Evolutionary conservation across 2,888 invertebrate genomes (phyloP), one percentile per base, ranked within the genome.

Genomic region (Cryptocephalus primarius): DNA sequence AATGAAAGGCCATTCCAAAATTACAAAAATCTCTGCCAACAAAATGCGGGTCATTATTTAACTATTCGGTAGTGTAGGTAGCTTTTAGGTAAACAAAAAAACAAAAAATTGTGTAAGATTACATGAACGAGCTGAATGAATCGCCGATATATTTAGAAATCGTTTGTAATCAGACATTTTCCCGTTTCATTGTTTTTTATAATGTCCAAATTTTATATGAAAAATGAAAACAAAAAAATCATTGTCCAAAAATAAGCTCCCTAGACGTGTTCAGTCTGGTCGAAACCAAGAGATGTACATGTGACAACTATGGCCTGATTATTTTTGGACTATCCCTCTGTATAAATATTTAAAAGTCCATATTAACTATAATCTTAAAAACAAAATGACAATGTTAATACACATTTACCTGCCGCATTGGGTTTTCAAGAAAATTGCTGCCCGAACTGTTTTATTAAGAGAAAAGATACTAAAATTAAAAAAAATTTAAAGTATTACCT

Each of bases 21-120:
- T 51, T 48, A 51, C 55, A 59, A 57, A 60, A 61, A 64, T 64
- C 60, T 66, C 66, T 67, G 67, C 67, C 67, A 67, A 67, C 62
- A 63, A 50, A 62, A 67, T 62, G 65, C 66, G 66, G 66, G 66
- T 65, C 59, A 61, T 58, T 57, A 59, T 46, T 50, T 32, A 43
- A 50, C 42, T 47, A 51, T 39, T 55, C 49, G 47, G 47, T 55
- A 60, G 57, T 55, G 50, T 55, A 60, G 55, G 55, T 63, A 63
- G 62, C 62, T 61, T 22, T 22, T 63, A 61, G 60, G 54, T 49
- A 47, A 46, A 40, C 2, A 22, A 22, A 22, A 22, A 22, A 22
- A 22, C 22, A 22, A 52, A 46, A n/a, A 44, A 52, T 55, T 6
- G 13, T 55, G 50, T 48, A 44, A 46, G 48, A 45, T 39, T 49